Evolutionary conservation across 2,113 vertebrate genomes (phyloP).

Genomic region (Hemichromis elongatus): DNA sequence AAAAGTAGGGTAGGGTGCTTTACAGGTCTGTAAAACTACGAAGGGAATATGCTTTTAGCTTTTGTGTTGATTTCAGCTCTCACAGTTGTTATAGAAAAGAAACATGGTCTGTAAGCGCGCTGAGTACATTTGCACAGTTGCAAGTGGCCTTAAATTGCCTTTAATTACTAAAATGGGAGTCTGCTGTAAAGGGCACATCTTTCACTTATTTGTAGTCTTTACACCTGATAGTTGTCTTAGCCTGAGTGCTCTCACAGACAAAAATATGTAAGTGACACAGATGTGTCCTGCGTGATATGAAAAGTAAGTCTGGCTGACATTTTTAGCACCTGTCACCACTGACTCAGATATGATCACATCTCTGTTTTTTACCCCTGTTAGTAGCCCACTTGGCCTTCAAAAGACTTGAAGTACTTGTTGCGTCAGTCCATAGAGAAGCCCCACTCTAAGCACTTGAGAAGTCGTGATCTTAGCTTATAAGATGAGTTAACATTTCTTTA

Average conservation of each 20-base stretch:
- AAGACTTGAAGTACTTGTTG: background rate
- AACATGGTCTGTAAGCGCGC: background rate
- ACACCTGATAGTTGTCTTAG: background rate
- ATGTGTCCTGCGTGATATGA: background rate
- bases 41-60: background rate
- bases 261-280: background rate
- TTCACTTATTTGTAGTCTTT: background rate
- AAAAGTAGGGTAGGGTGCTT: constrained; percentile 25
- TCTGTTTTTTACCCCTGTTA: background rate
- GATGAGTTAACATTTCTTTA: background rate
- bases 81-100: background rate
- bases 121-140: background rate
- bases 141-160: background rate
- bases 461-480: background rate
- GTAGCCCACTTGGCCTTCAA: background rate
- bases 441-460: background rate
- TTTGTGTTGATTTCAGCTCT: background rate
- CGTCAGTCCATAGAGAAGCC: background rate
- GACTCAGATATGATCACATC: background rate
- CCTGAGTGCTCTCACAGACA: background rate
- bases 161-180: background rate
- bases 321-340: background rate
- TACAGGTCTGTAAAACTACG: constrained; percentile 1
- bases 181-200: background rate
- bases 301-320: background rate